Evolutionary conservation across 2,113 vertebrate genomes (phyloP).

Genomic region (Thamnaconus septentrionalis): DNA sequence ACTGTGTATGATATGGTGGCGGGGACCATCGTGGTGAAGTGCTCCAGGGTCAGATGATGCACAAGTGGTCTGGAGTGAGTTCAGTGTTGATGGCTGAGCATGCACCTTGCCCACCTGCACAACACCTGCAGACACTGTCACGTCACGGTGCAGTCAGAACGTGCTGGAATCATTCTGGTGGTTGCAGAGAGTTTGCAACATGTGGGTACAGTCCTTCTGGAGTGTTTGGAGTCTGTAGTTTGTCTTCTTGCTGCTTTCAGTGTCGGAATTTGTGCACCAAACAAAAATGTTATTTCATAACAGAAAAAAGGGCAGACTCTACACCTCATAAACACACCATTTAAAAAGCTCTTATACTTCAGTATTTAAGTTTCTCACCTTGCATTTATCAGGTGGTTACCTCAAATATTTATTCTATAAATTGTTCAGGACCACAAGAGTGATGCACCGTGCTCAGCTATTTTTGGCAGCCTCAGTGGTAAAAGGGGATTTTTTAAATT

Average conservation of each 20-base stretch:
- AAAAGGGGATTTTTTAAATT: neutral
- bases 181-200: conserved; percentile 9
- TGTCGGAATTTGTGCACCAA: conserved; percentile 32
- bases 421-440: conserved; percentile 2
- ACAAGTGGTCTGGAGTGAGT: conserved; percentile 4
- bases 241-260: conserved; percentile 46
- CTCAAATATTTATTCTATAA: conserved; percentile 36
- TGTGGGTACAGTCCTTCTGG: conserved; percentile 21
- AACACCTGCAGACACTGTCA: conserved; percentile 12
- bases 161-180: conserved; percentile 1
- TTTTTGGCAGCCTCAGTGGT: conserved; percentile 4
- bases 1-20: conserved; percentile 98
- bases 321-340: conserved; percentile 20
- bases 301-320: conserved; percentile 4
- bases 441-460: neutral
- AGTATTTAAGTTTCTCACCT: conserved; percentile 35
- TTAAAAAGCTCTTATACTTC: conserved; percentile 11
- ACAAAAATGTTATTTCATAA: conserved; percentile 16
- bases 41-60: conserved; percentile 87
- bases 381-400: conserved; percentile 25
- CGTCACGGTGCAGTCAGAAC: conserved; percentile 16
- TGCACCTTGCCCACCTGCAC: conserved; percentile 17
- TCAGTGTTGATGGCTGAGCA: conserved; percentile 3
- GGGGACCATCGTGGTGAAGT: conserved; percentile 96
- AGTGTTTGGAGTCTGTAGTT: conserved; percentile 44